Percentiles rank a stretch among this genome's conserved stretches.
Conservation (phyloP, 2,797 vertebrate species). For the Semotilus atromaculatus region DNA sequence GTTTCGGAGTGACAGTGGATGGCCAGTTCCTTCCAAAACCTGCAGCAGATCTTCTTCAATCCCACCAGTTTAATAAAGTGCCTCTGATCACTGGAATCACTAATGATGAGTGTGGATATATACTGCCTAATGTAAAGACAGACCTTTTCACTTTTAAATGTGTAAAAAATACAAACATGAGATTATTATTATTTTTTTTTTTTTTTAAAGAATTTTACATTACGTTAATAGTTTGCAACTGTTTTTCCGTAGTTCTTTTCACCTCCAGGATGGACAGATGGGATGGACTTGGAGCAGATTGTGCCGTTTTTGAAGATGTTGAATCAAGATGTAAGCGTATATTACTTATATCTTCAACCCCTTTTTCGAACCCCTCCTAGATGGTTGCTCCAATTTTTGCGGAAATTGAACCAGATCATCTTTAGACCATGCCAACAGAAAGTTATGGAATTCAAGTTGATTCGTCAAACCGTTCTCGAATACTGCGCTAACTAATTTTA, state of each 20-base stretch:
- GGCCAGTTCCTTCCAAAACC: conserved; percentile 70
- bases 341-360: no score
- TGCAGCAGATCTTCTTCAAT: conserved; percentile 61
- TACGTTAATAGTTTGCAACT: no score
- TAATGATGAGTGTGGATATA: conserved; percentile 72
- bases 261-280: conserved; percentile 73
- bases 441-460: no score
- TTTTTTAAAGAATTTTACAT: no score
- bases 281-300: conserved; percentile 66
- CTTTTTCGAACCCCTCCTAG: no score
- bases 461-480: no score
- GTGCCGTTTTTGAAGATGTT: conserved; percentile 32
- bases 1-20: conserved; percentile 54
- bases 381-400: no score
- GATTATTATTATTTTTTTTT: no score
- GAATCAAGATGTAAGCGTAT: no score
- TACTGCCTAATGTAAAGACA: conserved; percentile 65
- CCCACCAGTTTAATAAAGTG: conserved; percentile 67
- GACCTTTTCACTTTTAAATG: neutral
- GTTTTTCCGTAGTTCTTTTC: conserved; percentile 60
- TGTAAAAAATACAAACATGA: neutral
- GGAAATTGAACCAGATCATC: neutral
- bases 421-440: no score
- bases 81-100: conserved; percentile 78
- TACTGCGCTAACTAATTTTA: no score